Percentiles rank a stretch among this genome's conserved stretches.
Conservation (phyloP, 2,888 invertebrate species). For the Marronus borbonicus region DNA sequence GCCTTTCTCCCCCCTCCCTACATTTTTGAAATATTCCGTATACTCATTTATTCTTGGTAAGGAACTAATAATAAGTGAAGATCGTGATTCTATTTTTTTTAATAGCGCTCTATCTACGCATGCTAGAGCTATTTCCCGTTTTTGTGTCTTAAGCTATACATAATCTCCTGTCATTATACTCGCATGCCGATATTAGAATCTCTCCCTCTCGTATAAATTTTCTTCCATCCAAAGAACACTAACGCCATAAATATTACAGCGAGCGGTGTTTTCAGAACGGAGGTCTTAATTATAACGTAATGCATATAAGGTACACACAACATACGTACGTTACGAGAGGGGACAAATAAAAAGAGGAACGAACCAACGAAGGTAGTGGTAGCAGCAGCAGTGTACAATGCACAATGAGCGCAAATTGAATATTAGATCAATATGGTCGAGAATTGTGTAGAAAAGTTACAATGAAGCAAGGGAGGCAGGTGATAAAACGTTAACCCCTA, state of each 20-base stretch:
- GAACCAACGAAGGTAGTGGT: slow-evolving; percentile 4
- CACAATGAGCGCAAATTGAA: slow-evolving; percentile 56
- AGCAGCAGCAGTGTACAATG: slow-evolving; percentile 5
- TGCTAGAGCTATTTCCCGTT: not conserved
- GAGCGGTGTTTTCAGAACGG: slow-evolving; percentile 25
- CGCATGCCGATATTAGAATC: slow-evolving; percentile 1
- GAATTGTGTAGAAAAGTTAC: slow-evolving; percentile 48
- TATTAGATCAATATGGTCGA: slow-evolving; percentile 56
- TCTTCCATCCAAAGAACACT: slow-evolving; percentile 28
- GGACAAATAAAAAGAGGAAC: slow-evolving; percentile 31
- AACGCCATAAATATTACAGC: slow-evolving; percentile 37
- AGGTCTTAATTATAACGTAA: slow-evolving; percentile 41
- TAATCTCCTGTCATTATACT: not conserved
- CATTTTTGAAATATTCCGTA: too few species aligned
- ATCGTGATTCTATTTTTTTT: too few species aligned
- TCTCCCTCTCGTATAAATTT: slow-evolving; percentile 31
- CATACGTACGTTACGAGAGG: slow-evolving; percentile 18
- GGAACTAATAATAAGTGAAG: too few species aligned
- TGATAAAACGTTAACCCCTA: slow-evolving; percentile 62
- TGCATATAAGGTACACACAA: slow-evolving; percentile 27
- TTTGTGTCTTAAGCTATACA: not conserved
- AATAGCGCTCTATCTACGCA: too few species aligned
- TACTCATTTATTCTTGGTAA: too few species aligned
- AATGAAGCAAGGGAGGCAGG: slow-evolving; percentile 57
- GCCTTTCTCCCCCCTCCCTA: too few species aligned